A percentile compares a stretch with the other conserved stretches of the same genome.
Evolutionary conservation across 1,140 invertebrate species (phyloP).

Genomic region (Papilio xuthus): DNA sequence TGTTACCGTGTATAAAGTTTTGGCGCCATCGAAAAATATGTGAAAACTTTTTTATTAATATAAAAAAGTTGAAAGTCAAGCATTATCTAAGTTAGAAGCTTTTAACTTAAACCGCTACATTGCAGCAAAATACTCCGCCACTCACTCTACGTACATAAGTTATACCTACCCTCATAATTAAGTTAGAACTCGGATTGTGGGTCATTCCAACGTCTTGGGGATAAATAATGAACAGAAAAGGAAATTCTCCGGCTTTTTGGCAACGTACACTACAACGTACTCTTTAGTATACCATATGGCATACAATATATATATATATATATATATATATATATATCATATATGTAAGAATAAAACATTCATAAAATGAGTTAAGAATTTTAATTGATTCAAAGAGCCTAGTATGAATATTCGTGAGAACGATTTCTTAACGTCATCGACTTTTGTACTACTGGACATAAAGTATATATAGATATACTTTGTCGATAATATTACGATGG

Average conservation of each 20-base stretch:
- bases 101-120: conserved; percentile 13
- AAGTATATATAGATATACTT: no score
- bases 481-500: no score
- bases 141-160: conserved; percentile 34
- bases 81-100: conserved; percentile 22
- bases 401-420: no score
- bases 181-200: conserved; percentile 39
- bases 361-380: no score
- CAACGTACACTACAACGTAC: not conserved
- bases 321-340: no score
- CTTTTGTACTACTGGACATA: no score
- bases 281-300: conserved; percentile 7
- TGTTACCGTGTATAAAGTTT: no score
- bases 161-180: conserved; percentile 39
- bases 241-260: conserved; percentile 22
- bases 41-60: not conserved
- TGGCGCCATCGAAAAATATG: no score
- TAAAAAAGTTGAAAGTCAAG: not conserved
- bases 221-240: conserved; percentile 36
- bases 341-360: no score
- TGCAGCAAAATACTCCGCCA: conserved; percentile 27
- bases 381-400: no score
- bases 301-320: not conserved
- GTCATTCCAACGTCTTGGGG: conserved; percentile 34
- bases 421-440: no score